phyloP scores from a whole-genome alignment of 1,140 invertebrate species.

The Nasonia giraulti region DNA sequence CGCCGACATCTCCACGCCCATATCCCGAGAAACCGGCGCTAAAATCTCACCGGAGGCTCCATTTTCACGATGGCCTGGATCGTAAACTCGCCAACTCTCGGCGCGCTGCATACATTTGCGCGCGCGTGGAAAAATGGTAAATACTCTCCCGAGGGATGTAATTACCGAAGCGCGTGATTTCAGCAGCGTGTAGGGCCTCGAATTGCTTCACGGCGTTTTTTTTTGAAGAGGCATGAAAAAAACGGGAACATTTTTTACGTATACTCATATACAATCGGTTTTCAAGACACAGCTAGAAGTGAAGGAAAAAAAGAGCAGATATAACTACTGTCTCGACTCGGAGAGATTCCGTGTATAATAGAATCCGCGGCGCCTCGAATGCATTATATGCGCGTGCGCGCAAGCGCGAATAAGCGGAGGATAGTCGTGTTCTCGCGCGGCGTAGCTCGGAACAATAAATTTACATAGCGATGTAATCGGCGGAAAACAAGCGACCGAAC shows the following conservation, averaged over 20 bases:
- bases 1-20: neutral
- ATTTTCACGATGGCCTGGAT: neutral
- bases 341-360: neutral
- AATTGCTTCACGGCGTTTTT: neutral
- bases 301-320: too few relatives aligned
- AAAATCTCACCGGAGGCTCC: neutral
- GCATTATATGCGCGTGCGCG: neutral
- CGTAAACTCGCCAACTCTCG: neutral
- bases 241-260: too few relatives aligned
- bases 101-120: neutral
- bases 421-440: constrained; percentile 27
- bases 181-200: neutral
- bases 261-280: too few relatives aligned
- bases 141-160: constrained; percentile 21
- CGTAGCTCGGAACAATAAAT: constrained; percentile 67
- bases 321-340: too few relatives aligned
- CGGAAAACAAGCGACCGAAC: constrained; percentile 71
- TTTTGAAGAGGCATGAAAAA: constrained; percentile 6
- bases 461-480: constrained; percentile 73
- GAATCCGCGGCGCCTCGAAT: neutral
- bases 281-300: too few relatives aligned
- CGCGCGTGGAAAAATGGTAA: neutral
- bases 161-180: constrained; percentile 3
- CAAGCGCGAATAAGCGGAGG: constrained; percentile 7
- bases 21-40: neutral